Evolutionary conservation across 1,140 invertebrate species (phyloP).

Genomic region (Coboldia fuscipes): DNA sequence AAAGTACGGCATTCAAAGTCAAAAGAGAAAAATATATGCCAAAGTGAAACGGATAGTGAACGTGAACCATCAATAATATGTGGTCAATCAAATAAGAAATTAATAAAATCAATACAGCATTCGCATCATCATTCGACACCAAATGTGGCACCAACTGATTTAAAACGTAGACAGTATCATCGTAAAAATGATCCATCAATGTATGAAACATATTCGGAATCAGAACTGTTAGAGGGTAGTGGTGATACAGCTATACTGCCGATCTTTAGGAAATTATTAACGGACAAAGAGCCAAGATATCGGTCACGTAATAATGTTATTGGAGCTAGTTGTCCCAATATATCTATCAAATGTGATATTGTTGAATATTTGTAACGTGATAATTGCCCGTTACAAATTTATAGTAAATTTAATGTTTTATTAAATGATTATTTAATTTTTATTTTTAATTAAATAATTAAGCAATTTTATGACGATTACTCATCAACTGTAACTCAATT

Average conservation of each 20-base stretch:
- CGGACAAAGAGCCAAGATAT: constrained; percentile 34
- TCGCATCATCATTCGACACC: constrained; percentile 20
- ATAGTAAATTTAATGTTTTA: not conserved
- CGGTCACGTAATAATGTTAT: constrained; percentile 15
- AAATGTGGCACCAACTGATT: constrained; percentile 19
- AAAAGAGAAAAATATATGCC: constrained; percentile 25
- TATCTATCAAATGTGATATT: constrained; percentile 88
- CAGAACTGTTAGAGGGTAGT: constrained; percentile 49
- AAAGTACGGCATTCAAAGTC: constrained; percentile 22
- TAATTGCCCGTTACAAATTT: too few relatives aligned
- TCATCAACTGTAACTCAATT: too few relatives aligned
- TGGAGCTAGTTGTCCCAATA: constrained; percentile 77
- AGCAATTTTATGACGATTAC: too few relatives aligned
- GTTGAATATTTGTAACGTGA: constrained; percentile 66
- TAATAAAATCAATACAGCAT: constrained; percentile 15
- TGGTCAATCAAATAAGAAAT: constrained; percentile 15
- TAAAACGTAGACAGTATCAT: constrained; percentile 13
- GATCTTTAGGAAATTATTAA: constrained; percentile 75
- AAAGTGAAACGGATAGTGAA: constrained; percentile 25
- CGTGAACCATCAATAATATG: constrained; percentile 18
- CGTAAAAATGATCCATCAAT: constrained; percentile 28
- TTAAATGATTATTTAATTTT: not conserved
- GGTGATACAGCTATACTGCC: constrained; percentile 66
- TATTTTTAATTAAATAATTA: not conserved
- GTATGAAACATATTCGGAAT: constrained; percentile 61